These are phyloP conservation scores for Chaetops frenatus DNA, from an alignment of 2,113 vertebrate genomes.

Conservation along the genomic window DNA sequence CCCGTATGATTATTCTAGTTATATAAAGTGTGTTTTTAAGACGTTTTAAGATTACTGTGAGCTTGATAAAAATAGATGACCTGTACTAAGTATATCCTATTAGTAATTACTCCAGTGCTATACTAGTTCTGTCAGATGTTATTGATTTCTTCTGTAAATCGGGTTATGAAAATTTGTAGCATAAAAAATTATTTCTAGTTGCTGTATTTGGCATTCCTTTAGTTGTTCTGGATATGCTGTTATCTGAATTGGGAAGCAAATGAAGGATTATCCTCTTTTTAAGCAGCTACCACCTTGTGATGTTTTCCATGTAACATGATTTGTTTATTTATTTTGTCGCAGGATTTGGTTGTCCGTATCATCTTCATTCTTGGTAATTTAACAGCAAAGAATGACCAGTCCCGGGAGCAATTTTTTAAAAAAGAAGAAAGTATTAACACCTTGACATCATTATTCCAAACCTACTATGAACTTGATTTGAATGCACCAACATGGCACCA, in stretches of 20 bases:
- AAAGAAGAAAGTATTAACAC: constrained; percentile 69
- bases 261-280: not conserved
- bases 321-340: constrained; percentile 39
- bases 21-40: not conserved
- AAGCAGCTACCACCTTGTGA: not conserved
- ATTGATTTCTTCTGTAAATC: not conserved
- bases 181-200: not conserved
- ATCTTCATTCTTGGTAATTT: constrained; percentile 91
- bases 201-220: not conserved
- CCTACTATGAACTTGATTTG: constrained; percentile 68
- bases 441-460: constrained; percentile 77
- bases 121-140: not conserved
- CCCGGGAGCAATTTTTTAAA: constrained; percentile 76
- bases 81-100: not conserved
- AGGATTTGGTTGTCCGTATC: constrained; percentile 88
- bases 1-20: not conserved
- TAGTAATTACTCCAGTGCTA: not conserved
- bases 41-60: not conserved
- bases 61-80: constrained; percentile 27
- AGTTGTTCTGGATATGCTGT: not conserved
- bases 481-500: not conserved
- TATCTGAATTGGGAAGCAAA: constrained; percentile 2
- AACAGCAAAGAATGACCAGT: constrained; percentile 76
- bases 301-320: not conserved
- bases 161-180: not conserved